These are phyloP conservation scores for Labeo rohita DNA, from an alignment of 2,113 vertebrate genomes.

Conservation along the genomic window DNA sequence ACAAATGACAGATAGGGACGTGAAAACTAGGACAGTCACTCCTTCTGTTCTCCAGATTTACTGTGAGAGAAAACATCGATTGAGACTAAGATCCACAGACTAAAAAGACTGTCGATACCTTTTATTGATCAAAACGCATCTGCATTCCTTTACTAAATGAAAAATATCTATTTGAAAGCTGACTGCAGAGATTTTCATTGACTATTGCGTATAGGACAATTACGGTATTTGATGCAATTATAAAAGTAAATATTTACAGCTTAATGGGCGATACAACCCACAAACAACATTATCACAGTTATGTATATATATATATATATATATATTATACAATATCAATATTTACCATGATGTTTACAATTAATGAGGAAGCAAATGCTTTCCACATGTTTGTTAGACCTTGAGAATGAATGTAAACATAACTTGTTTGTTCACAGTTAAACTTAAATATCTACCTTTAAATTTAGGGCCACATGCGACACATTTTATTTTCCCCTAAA, in stretches of 20 bases:
- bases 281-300: no score
- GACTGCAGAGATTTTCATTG: background rate
- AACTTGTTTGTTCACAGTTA: no score
- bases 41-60: conserved; percentile 68
- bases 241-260: background rate
- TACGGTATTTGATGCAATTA: background rate
- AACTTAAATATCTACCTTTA: no score
- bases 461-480: no score
- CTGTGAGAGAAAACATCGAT: background rate
- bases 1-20: conserved; percentile 76
- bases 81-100: background rate
- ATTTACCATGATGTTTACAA: no score
- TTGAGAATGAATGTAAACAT: no score
- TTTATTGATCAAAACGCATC: background rate
- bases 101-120: background rate
- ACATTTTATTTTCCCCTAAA: no score
- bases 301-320: no score
- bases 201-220: background rate
- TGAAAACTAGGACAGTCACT: conserved; percentile 78
- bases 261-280: background rate
- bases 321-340: no score
- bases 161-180: background rate
- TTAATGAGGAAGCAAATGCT: no score
- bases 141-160: background rate
- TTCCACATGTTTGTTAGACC: no score